Base-by-base conservation (phyloP, 2,888 invertebrate genomes). In the Trichopoda pennipes region DNA sequence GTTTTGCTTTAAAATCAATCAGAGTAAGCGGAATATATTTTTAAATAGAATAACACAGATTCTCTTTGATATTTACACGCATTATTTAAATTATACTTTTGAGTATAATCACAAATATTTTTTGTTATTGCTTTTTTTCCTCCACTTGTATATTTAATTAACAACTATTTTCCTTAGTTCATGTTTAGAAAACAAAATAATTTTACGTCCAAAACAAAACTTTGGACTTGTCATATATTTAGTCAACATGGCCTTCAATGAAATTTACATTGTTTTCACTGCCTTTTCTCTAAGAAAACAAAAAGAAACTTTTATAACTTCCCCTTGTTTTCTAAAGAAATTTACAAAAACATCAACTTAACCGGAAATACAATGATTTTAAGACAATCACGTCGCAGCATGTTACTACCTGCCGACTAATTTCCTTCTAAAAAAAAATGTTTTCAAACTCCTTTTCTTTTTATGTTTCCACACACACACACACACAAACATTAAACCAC, bases 331-430 rank as follows among this genome's bases (percentile, higher is more conserved):
- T 28, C 38, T 21, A 10, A 17, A 21, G 1, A 74, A 74, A 49
- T 47, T 74, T 81, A n/a, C 32, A 49, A 70, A 74, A 78, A 70
- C 63, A 75, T 60, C 63, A 69, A 42, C 14, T 14, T 21, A 35
- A 69, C 60, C 23, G 58, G 47, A 74, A 70, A 32, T 70, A 70
- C 60, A 74, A 53, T 78, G 74, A 66, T 69, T 60, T 78, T 66
- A 21, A 53, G 69, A 60, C 58, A 38, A 23, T 38, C 77, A 81
- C 78, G 81, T 81, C 63, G 10, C 19, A 53, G 53, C 60, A 32
- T 66, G 70, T 49, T 47, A 60, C 58, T 60, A 66, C 23, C 35
- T 28, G 35, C 14, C n/a, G 21, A 53, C 53, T 1, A 55, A 38
- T 28, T 38, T 38, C 1, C 38, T 12, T 12, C 10, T 35, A 35